Evolutionary conservation across 2,888 invertebrate species (phyloP).

Genomic region (Scaptomyza flava): DNA sequence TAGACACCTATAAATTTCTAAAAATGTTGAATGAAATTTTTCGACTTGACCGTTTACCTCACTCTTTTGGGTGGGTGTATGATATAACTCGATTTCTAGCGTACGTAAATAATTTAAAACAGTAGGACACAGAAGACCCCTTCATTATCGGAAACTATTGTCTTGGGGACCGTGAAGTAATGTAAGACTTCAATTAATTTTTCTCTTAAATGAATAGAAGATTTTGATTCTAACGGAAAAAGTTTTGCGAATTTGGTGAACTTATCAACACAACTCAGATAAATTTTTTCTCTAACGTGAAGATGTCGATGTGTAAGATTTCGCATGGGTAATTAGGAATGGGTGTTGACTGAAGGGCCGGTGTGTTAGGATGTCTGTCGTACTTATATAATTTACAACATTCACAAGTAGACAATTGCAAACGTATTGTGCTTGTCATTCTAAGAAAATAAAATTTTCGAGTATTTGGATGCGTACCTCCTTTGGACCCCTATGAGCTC

Average conservation of each 20-base stretch:
- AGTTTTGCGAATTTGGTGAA: no score
- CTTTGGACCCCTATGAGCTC: no score
- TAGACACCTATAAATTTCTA: constrained; percentile 4
- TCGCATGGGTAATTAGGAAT: no score
- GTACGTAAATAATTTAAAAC: constrained; percentile 7
- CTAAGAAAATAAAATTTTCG: constrained; percentile 14
- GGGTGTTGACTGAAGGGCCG: no score
- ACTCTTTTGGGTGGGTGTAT: background rate
- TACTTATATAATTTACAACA: no score
- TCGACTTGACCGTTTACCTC: background rate
- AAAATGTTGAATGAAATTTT: constrained; percentile 8
- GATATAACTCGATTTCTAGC: constrained; percentile 3
- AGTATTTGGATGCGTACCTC: no score
- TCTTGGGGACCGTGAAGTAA: background rate
- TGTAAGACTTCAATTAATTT: constrained; percentile 3
- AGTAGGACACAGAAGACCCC: constrained; percentile 5
- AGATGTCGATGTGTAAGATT: no score
- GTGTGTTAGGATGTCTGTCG: no score
- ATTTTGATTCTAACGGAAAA: background rate
- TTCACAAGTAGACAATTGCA: constrained; percentile 5
- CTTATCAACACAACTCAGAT: no score
- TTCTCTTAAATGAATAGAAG: background rate
- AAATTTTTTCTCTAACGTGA: no score
- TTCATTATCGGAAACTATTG: background rate
- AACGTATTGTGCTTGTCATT: constrained; percentile 6